Conservation (phyloP, 1,140 invertebrate genomes). For the Drosophila subobscura region DNA sequence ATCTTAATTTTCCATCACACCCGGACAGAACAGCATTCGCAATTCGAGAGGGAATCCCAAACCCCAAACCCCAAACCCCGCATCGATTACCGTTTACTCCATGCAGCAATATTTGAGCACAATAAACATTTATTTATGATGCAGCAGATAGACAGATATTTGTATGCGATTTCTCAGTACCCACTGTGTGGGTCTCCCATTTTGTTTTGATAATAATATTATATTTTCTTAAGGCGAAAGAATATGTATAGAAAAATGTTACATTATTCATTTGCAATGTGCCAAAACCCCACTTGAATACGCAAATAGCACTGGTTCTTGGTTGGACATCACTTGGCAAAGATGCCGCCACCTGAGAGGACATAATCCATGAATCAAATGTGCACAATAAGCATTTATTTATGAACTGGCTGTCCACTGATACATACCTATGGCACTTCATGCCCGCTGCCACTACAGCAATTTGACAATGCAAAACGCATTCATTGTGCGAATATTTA, state of each 20-base stretch:
- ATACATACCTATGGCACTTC: too few species aligned
- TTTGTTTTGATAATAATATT: too few species aligned
- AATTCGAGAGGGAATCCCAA: background rate
- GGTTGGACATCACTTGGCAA: background rate
- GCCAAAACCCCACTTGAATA: too few species aligned
- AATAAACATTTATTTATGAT: constrained; percentile 78
- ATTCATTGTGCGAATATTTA: background rate
- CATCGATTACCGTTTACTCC: constrained; percentile 41
- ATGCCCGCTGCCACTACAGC: constrained; percentile 7
- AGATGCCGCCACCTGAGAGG: constrained; percentile 9
- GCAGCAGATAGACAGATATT: constrained; percentile 25
- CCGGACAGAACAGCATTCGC: constrained; percentile 1
- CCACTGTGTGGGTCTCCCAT: too few species aligned
- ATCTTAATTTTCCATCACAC: constrained; percentile 69
- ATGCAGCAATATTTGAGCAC: constrained; percentile 70
- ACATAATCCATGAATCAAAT: constrained; percentile 35
- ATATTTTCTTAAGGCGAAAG: too few species aligned
- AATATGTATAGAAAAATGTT: too few species aligned
- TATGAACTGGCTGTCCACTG: constrained; percentile 25
- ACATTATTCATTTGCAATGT: too few species aligned
- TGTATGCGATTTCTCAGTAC: constrained; percentile 17
- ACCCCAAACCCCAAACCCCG: background rate
- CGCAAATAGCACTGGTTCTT: background rate
- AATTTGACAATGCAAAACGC: constrained; percentile 29
- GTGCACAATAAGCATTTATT: constrained; percentile 50